phyloP scores from a whole-genome alignment of 2,113 vertebrate species.

The Sarotherodon lohbergeri region DNA sequence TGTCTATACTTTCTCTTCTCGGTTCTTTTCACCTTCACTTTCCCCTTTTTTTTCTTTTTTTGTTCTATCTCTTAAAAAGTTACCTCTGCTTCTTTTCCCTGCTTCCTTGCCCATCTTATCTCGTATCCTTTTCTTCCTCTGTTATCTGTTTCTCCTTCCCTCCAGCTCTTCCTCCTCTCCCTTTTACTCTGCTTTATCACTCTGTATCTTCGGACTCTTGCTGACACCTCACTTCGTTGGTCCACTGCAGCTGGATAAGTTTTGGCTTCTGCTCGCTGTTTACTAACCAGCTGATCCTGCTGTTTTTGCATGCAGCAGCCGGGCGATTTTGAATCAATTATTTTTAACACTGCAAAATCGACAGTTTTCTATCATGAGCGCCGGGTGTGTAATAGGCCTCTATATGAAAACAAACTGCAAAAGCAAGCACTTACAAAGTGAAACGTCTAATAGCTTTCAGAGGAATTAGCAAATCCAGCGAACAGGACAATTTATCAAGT shows the following conservation, averaged over 20 bases:
- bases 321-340: conserved; percentile 37
- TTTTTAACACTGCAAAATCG: conserved; percentile 22
- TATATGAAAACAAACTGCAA: background rate
- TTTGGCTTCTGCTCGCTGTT: conserved; percentile 31
- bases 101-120: background rate
- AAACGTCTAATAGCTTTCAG: background rate
- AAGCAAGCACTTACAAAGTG: background rate
- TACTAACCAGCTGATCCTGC: conserved; percentile 40
- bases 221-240: conserved; percentile 34
- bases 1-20: background rate
- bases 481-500: background rate
- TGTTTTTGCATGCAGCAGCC: conserved; percentile 17
- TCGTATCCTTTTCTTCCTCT: background rate
- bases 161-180: background rate
- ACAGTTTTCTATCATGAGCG: conserved; percentile 4
- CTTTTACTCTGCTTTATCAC: background rate
- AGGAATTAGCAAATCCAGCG: background rate
- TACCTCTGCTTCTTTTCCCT: background rate
- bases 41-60: background rate
- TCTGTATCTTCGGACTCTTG: conserved; percentile 12
- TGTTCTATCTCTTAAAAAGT: background rate
- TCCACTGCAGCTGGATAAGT: background rate
- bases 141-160: background rate
- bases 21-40: too few relatives aligned
- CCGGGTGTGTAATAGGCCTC: background rate